Base-by-base conservation (phyloP, 2,797 vertebrate genomes). In the Hirundo rustica region DNA sequence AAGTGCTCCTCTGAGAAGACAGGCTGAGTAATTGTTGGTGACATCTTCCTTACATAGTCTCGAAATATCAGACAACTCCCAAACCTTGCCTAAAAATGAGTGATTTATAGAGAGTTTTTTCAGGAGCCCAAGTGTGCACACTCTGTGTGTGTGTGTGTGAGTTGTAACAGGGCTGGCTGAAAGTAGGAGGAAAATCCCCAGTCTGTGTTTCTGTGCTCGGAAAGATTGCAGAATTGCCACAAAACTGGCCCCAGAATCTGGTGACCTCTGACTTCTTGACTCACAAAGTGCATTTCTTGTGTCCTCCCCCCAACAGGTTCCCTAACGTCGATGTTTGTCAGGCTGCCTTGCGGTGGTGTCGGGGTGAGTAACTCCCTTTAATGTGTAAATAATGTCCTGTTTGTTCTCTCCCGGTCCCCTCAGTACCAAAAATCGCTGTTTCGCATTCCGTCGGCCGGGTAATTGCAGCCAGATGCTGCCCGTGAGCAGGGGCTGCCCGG, bases 261-360 rank as follows among this genome's bases (percentile, higher is more conserved):
- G 58, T 85, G 81, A 76, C 85, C 88, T 93, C 74, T 87, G 78
- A 36, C 84, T 79, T 61, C 57, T 51, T 89, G 86, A 74, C 94
- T 88, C 93, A 94, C 5, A 3, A 9, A 36, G 51, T 29, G 38
- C 48, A 27, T 58, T 79, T 67, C 77, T 64, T 71, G 38, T 80
- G 38, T 38, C 38, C 38, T 12, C 38, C 67, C 51, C 60, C 93
- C 94, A 60, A 1, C 97, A 99, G 99, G 99, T 97, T 99, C 99
- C 2, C 97, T 99, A 75, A 99, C 98, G 25, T 99, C 99, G 10
- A 98, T 99, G 98, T 99, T 99, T 76, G 99, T 99, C 96, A 98
- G 99, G 96, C 98, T 99, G 94, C 99, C 99, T 32, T 99, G 99
- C 17, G 99, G 99, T 83, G 99, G 99, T 91, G 98, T 99, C 1